Conservation (phyloP, 2,888 invertebrate genomes). For the Caenorhabditis sp. region DNA sequence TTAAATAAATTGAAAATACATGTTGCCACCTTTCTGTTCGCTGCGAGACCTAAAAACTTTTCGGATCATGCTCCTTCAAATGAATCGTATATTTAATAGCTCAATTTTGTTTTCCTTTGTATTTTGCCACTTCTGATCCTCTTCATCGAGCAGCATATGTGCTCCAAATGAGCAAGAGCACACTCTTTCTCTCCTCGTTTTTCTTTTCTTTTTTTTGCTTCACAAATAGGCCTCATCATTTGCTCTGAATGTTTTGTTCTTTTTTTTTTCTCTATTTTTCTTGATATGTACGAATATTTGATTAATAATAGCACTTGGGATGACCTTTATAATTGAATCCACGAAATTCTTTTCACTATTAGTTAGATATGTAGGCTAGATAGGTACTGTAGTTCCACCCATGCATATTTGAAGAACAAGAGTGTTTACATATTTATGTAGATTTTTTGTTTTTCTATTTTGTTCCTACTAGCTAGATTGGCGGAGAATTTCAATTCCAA, state of each 20-base stretch:
- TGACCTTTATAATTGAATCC: too few relatives aligned
- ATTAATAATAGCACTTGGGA: neutral
- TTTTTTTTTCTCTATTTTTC: neutral
- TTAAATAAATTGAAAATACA: too few relatives aligned
- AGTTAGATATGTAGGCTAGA: too few relatives aligned
- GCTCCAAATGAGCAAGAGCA: neutral
- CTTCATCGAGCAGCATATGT: neutral
- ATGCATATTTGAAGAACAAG: too few relatives aligned
- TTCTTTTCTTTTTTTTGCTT: neutral
- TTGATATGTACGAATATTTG: neutral
- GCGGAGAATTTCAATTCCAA: too few relatives aligned
- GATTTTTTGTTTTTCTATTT: neutral
- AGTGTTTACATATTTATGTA: neutral
- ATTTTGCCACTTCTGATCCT: neutral
- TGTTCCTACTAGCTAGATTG: too few relatives aligned
- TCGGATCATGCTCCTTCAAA: too few relatives aligned
- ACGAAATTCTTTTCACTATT: too few relatives aligned
- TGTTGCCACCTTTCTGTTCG: too few relatives aligned
- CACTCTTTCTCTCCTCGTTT: neutral
- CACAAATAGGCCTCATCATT: slow-evolving; percentile 22
- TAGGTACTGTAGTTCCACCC: too few relatives aligned
- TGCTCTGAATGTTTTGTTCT: slow-evolving; percentile 13
- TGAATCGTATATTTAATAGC: too few relatives aligned
- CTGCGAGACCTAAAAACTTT: too few relatives aligned
- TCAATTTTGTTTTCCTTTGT: neutral